These are phyloP conservation scores for Anisognathus igniventris DNA, from an alignment of 2,797 vertebrate species.

Conservation along the genomic window DNA sequence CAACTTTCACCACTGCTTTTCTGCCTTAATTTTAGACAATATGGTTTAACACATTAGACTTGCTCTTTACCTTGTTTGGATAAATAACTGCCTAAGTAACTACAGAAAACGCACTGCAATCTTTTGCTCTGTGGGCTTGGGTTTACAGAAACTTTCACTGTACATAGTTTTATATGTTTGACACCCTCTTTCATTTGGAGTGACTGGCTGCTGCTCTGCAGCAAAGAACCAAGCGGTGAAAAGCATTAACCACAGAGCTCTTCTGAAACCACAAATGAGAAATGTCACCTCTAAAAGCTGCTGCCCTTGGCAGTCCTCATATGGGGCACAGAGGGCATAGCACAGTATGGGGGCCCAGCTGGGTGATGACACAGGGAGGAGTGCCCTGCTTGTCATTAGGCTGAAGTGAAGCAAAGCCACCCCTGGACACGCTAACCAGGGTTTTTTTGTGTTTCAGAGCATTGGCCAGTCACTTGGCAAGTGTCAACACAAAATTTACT, in stretches of 20 bases:
- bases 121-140: neutral
- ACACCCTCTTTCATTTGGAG: neutral
- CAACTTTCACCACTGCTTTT: neutral
- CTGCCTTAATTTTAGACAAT: neutral
- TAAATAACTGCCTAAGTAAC: neutral
- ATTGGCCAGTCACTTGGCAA: constrained; percentile 15
- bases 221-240: neutral
- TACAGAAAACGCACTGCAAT: neutral
- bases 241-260: neutral
- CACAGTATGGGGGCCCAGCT: neutral
- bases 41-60: neutral
- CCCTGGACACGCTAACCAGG: neutral
- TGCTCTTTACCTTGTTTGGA: neutral
- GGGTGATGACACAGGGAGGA: neutral
- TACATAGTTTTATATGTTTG: neutral
- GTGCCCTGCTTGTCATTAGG: neutral
- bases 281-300: neutral
- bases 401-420: neutral
- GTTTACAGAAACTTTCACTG: neutral
- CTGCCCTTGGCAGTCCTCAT: neutral
- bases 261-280: neutral
- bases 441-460: neutral
- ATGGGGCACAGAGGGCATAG: neutral
- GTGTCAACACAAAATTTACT: neutral
- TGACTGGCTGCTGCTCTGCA: neutral